These are phyloP conservation scores for Priocnemis perturbator DNA, from an alignment of 2,888 invertebrate genomes.

Conservation along the genomic window DNA sequence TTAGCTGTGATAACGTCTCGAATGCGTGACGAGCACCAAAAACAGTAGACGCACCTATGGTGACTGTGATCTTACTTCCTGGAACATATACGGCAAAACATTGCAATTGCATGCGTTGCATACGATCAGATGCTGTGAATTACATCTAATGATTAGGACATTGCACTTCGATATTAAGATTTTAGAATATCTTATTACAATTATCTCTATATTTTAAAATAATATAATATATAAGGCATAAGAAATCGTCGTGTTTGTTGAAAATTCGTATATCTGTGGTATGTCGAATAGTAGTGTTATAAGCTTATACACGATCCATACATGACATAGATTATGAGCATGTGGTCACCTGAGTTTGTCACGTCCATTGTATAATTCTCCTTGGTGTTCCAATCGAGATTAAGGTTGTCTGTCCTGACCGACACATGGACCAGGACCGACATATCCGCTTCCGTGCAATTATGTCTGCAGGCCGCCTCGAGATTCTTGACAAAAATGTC, in stretches of 20 bases:
- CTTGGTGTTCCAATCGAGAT: constrained; percentile 82
- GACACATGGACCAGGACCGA: constrained; percentile 79
- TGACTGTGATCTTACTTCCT: constrained; percentile 77
- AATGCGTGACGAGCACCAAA: constrained; percentile 87
- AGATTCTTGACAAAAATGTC: constrained; percentile 79
- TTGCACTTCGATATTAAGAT: no score
- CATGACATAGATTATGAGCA: no score
- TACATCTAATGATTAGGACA: no score
- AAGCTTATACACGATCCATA: no score
- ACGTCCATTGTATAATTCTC: constrained; percentile 82
- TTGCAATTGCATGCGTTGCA: no score
- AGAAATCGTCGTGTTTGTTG: no score
- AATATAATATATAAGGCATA: no score
- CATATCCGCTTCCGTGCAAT: constrained; percentile 76
- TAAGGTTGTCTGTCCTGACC: constrained; percentile 76
- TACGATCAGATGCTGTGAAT: no score
- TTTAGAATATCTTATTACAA: no score
- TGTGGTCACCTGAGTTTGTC: no score
- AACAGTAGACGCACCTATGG: constrained; percentile 79
- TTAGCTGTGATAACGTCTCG: constrained; percentile 85
- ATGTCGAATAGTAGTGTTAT: neutral
- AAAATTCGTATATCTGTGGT: constrained; percentile 11
- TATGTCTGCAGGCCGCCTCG: constrained; percentile 78
- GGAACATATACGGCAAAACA: constrained; percentile 11
- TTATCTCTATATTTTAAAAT: no score